Conservation (phyloP, 2,888 invertebrate genomes). For the Phaedon cochleariae region DNA sequence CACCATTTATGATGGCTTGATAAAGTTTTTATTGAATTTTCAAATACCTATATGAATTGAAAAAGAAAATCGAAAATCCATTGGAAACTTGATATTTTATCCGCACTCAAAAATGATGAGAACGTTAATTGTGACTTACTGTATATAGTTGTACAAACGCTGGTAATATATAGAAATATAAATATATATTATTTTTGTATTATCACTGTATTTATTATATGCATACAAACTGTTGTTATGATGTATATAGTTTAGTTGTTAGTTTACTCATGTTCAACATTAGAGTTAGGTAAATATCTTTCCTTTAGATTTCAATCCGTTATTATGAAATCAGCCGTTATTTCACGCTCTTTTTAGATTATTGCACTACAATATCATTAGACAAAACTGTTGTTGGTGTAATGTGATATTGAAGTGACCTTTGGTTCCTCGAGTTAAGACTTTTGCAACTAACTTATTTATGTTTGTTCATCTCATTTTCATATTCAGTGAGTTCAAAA, state of each 20-base stretch:
- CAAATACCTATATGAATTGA: too few species aligned
- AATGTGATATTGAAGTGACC: background rate
- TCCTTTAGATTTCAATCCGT: background rate
- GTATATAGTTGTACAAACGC: constrained; percentile 3
- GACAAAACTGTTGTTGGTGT: background rate
- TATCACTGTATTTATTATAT: constrained; percentile 27
- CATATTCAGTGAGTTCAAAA: background rate
- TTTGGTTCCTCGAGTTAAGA: background rate
- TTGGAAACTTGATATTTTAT: too few species aligned
- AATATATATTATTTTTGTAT: constrained; percentile 29
- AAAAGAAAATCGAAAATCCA: too few species aligned
- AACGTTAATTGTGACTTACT: background rate
- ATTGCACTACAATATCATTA: background rate
- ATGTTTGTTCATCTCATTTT: too few species aligned
- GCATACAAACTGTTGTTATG: constrained; percentile 27
- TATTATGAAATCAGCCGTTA: background rate
- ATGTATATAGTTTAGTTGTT: constrained; percentile 31
- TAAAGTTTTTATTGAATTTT: too few species aligned
- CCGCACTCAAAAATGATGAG: too few species aligned
- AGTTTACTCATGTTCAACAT: constrained; percentile 8
- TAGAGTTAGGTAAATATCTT: background rate
- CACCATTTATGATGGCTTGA: too few species aligned
- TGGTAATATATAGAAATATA: constrained; percentile 11
- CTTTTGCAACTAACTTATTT: too few species aligned
- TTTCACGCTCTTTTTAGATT: background rate